Evolutionary conservation across 2,113 vertebrate genomes (phyloP), one percentile per base, ranked within the genome.

Genomic region (Sander vitreus): DNA sequence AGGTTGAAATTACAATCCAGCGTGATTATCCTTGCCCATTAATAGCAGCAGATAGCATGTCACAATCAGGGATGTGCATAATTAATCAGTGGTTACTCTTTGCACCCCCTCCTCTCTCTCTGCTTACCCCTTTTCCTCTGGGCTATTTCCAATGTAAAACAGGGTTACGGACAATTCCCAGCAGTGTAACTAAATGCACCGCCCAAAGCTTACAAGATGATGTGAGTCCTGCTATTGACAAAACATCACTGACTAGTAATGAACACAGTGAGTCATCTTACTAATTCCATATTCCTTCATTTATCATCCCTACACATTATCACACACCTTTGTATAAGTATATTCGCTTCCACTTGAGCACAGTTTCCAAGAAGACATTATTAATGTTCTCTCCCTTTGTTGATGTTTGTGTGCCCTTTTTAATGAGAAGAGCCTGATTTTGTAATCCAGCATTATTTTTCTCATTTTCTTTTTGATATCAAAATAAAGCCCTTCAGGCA

Each of bases 21-120:
- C 94, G 95, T 96, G 97, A 99, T 98, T 97, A 98, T 99, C 97
- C 96, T 90, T 94, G 95, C 93, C 95, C 97, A 97, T 97, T 98
- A 99, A 97, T 96, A 97, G 96, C 96, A 96, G 95, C 95, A 97
- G 96, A 97, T 97, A 97, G 95, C 95, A 93, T 95, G 97, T 96
- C 96, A 97, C 96, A 97, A 96, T 97, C 95, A 95, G 95, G 96
- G 94, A 92, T 95, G 95, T 94, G 93, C 95, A 96, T 96, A 97
- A 98, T 99, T 97, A 97, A 97, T 98, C 97, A 96, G 95, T 93
- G 93, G 87, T 92, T 94, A 92, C 86, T 90, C 86, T 78, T 82
- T 89, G 84, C 90, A 73, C 70, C 82, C 85, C 57, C 76, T 21
- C 39, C 45, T 47, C 84, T 23, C 81, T 10, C 90, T 65, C 76